Evolutionary conservation across 2,888 invertebrate genomes (phyloP).

Genomic region (Limnephilus marmoratus): DNA sequence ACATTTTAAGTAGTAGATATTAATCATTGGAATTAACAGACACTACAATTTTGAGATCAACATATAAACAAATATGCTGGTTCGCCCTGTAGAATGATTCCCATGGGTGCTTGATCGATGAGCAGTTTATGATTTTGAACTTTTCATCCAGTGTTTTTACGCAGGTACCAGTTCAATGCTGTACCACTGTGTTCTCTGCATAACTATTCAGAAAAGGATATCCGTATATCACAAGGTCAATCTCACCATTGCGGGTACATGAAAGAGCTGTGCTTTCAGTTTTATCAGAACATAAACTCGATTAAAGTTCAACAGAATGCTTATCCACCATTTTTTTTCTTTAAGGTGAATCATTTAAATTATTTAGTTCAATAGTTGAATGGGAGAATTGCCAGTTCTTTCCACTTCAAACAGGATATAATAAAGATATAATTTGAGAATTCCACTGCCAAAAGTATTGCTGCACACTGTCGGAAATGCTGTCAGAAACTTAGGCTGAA

Average conservation of each 20-base stretch:
- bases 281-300: not conserved
- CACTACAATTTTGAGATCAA: no score
- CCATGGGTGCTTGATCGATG: conserved; percentile 42
- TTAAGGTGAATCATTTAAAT: not conserved
- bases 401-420: not conserved
- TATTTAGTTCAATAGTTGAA: not conserved
- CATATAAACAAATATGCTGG: not conserved
- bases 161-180: conserved; percentile 5
- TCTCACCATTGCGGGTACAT: not conserved
- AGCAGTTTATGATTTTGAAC: conserved; percentile 17
- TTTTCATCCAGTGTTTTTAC: conserved; percentile 19
- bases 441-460: no score
- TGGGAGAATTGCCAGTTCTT: not conserved
- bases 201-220: conserved; percentile 29
- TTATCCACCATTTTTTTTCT: not conserved
- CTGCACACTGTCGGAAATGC: no score
- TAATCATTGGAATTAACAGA: no score
- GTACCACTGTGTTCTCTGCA: conserved; percentile 4
- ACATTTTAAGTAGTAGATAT: no score
- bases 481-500: no score
- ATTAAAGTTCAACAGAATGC: not conserved
- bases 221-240: conserved; percentile 18
- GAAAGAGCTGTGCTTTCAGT: not conserved
- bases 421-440: no score
- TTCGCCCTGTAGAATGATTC: conserved; percentile 27